Evolutionary conservation across 1,140 invertebrate species (phyloP).

Genomic region (Dolichoris vasculosae): DNA sequence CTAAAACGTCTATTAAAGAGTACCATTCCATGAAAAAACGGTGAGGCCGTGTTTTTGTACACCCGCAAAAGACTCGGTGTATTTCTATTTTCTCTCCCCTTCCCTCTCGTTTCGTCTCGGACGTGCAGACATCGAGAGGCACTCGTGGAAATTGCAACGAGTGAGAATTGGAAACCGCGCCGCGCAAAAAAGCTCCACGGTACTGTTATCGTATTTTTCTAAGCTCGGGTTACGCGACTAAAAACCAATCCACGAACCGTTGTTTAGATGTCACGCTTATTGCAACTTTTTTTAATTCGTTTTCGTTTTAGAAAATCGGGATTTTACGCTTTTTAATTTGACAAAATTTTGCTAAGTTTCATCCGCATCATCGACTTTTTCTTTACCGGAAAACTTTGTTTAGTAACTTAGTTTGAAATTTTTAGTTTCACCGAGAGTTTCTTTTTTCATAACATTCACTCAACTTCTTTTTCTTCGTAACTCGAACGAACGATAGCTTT

Average conservation of each 20-base stretch:
- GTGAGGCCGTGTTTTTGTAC: background rate
- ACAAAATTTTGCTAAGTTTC: background rate
- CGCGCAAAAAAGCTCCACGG: constrained; percentile 8
- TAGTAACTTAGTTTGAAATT: background rate
- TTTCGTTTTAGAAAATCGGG: background rate
- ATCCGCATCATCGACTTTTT: background rate
- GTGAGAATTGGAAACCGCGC: constrained; percentile 23
- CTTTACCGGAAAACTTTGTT: background rate
- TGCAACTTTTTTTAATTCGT: background rate
- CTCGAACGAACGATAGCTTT: background rate
- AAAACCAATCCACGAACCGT: background rate
- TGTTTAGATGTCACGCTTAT: background rate
- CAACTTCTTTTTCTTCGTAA: background rate
- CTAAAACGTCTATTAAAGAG: constrained; percentile 19
- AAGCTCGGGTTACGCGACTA: background rate
- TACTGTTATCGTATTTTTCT: constrained; percentile 42
- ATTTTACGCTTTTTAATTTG: constrained; percentile 1
- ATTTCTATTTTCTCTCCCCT: too few relatives aligned
- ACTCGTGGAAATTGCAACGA: constrained; percentile 12
- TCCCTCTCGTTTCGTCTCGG: background rate
- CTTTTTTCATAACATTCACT: background rate
- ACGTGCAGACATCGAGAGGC: background rate
- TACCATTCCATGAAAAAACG: constrained; percentile 31
- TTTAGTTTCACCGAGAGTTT: background rate
- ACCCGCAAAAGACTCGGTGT: background rate